These are phyloP conservation scores for Caranx ignobilis DNA, from an alignment of 2,113 vertebrate species.

Conservation along the genomic window DNA sequence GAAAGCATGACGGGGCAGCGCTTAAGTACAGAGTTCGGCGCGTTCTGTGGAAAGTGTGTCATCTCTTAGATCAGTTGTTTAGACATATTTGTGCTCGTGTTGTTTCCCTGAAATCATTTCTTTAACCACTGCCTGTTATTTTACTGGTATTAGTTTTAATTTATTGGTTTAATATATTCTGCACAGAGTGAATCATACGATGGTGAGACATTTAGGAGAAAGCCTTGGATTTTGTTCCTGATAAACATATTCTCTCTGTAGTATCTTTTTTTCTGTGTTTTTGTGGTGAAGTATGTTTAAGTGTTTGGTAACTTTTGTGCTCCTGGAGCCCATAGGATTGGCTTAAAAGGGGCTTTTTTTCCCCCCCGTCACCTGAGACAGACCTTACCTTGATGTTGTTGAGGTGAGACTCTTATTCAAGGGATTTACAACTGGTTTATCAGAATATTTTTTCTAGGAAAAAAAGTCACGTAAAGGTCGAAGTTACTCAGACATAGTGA, in stretches of 20 bases:
- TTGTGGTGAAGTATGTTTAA: not conserved
- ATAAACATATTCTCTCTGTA: not conserved
- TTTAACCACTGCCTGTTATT: not conserved
- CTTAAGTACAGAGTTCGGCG: conserved; percentile 5
- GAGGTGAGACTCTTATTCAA: conserved; percentile 7
- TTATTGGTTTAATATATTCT: not conserved
- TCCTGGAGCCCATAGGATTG: not conserved
- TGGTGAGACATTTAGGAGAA: not conserved
- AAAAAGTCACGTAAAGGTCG: conserved; percentile 59
- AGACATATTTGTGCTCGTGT: not conserved
- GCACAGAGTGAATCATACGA: not conserved
- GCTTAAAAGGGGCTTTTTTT: not conserved
- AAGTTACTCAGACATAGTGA: conserved; percentile 39
- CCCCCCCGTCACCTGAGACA: not conserved
- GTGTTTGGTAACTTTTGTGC: not conserved
- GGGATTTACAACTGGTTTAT: conserved; percentile 37
- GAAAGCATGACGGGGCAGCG: conserved; percentile 58
- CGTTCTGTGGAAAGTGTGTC: conserved; percentile 15
- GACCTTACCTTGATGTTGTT: conserved; percentile 11
- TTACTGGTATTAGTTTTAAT: not conserved
- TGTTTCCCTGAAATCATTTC: not conserved
- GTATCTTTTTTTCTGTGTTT: not conserved
- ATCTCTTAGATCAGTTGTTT: conserved; percentile 3
- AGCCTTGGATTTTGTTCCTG: not conserved
- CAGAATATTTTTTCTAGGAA: conserved; percentile 12